These are phyloP conservation scores for Heliconius erato DNA, from an alignment of 2,888 invertebrate genomes.

Conservation along the genomic window DNA sequence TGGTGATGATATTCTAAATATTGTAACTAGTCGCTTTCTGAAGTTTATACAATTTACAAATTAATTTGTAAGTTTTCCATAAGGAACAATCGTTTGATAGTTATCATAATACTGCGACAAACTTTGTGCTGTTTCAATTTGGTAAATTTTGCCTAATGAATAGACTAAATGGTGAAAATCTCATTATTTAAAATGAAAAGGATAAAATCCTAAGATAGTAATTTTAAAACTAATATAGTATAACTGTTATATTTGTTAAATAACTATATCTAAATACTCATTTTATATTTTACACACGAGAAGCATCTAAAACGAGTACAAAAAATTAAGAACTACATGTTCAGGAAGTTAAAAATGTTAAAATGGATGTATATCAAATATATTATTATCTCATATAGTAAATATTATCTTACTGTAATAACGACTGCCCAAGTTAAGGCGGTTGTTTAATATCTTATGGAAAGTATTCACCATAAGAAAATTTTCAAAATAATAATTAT, in stretches of 20 bases:
- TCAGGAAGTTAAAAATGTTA: background rate
- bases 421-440: background rate
- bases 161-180: slow-evolving; percentile 1
- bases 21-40: slow-evolving; percentile 21
- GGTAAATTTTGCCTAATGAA: background rate
- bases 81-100: background rate
- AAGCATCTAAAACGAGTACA: slow-evolving; percentile 43
- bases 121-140: background rate
- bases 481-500: background rate
- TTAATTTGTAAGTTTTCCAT: slow-evolving; percentile 8
- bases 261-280: slow-evolving; percentile 29
- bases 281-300: slow-evolving; percentile 15
- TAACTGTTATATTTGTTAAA: slow-evolving; percentile 12
- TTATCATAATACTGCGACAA: background rate
- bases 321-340: slow-evolving; percentile 21
- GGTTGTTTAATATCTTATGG: background rate
- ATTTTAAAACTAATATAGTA: slow-evolving; percentile 7
- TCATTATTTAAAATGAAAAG: slow-evolving; percentile 14
- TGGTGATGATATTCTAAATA: slow-evolving; percentile 11
- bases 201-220: slow-evolving; percentile 22
- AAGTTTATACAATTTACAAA: background rate
- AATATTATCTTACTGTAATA: background rate
- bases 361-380: background rate
- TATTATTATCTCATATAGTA: slow-evolving; percentile 5
- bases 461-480: background rate